Evolutionary conservation across 2,888 invertebrate genomes (phyloP).

Genomic region (Lepeophtheirus nordmannii): DNA sequence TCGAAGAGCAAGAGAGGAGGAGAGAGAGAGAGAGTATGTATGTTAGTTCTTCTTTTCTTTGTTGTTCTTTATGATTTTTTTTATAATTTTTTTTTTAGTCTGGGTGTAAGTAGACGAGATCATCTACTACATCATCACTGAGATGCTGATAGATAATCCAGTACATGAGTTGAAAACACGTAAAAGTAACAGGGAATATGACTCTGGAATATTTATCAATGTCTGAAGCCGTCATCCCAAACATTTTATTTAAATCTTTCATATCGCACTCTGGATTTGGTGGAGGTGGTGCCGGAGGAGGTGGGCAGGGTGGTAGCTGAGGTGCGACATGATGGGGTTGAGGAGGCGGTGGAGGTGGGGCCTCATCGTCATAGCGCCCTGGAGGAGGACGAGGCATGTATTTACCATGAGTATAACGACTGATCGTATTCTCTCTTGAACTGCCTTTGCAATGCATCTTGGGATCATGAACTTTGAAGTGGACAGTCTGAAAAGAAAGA

Average conservation of each 20-base stretch:
- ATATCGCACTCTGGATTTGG: constrained; percentile 23
- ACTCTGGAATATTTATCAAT: constrained; percentile 98
- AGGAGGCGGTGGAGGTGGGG: constrained; percentile 25
- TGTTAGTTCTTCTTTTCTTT: too few species aligned
- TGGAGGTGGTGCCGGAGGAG: constrained; percentile 20
- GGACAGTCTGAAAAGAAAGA: constrained; percentile 62
- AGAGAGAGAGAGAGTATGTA: too few species aligned
- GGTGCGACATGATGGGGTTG: constrained; percentile 1
- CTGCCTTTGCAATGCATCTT: constrained; percentile 85
- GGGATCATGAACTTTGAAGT: constrained; percentile 84
- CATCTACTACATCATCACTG: constrained; percentile 85
- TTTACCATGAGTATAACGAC: constrained; percentile 40
- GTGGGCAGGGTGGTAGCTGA: constrained; percentile 13
- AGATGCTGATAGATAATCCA: constrained; percentile 94
- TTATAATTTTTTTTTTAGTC: not conserved
- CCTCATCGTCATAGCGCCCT: constrained; percentile 28
- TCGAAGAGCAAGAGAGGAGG: too few species aligned
- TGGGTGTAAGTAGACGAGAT: constrained; percentile 59
- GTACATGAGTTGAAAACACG: constrained; percentile 96
- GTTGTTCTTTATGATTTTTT: not conserved
- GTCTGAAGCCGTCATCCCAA: constrained; percentile 80
- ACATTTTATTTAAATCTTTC: constrained; percentile 51
- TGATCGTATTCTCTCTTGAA: constrained; percentile 75
- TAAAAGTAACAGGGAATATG: constrained; percentile 94
- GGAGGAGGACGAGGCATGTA: not conserved